Evolutionary conservation across 2,888 invertebrate genomes (phyloP).

Genomic region (Nephrotoma flavescens): DNA sequence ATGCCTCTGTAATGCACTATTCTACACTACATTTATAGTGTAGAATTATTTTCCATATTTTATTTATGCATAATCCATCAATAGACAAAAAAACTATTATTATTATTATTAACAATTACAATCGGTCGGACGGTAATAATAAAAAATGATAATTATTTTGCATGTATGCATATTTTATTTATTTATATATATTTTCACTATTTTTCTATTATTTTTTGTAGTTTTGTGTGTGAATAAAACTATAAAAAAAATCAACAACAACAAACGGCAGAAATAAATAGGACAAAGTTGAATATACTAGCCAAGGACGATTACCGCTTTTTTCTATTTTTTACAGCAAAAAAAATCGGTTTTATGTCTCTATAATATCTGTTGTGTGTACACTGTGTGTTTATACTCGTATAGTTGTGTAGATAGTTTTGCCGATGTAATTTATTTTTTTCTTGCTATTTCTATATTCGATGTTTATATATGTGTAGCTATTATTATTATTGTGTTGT

Average conservation of each 20-base stretch:
- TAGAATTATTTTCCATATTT: not conserved
- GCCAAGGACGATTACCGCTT: slow-evolving; percentile 28
- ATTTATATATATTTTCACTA: not conserved
- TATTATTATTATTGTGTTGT: not conserved
- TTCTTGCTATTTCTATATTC: not conserved
- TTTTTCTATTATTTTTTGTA: not conserved
- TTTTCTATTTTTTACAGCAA: not conserved
- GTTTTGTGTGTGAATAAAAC: not conserved
- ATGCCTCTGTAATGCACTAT: not conserved
- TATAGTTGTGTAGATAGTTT: not conserved
- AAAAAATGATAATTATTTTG: not conserved
- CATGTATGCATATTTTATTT: not conserved
- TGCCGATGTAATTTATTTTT: not conserved
- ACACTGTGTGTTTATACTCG: not conserved
- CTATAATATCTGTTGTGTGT: not conserved
- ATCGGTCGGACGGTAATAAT: not conserved
- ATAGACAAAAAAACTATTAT: not conserved
- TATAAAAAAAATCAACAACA: not conserved
- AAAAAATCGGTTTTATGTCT: not conserved
- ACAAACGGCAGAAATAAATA: slow-evolving; percentile 22
- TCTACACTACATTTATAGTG: not conserved
- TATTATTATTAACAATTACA: not conserved
- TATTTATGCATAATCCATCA: not conserved
- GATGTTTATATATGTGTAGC: not conserved
- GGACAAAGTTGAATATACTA: slow-evolving; percentile 37